phyloP scores from a whole-genome alignment of 2,888 invertebrate species.

The Zhuqinia jingwanae region DNA sequence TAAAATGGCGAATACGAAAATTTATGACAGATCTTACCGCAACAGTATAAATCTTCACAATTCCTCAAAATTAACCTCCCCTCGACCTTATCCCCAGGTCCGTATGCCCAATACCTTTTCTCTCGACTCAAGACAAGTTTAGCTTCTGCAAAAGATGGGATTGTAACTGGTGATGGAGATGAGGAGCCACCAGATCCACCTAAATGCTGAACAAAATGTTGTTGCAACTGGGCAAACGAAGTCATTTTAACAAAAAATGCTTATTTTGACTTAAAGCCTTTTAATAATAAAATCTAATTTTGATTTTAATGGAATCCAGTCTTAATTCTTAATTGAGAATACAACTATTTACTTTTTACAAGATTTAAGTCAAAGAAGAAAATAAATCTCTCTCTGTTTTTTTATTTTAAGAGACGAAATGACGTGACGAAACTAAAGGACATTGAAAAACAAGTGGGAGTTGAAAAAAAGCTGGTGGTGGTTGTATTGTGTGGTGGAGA shows the following conservation, averaged over 20 bases:
- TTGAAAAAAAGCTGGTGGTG: not conserved
- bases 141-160: slow-evolving; percentile 60
- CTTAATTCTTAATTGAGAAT: too few relatives aligned
- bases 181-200: slow-evolving; percentile 53
- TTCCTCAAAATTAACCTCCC: slow-evolving; percentile 63
- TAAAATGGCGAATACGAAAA: not conserved
- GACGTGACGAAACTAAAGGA: slow-evolving; percentile 12
- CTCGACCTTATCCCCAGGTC: slow-evolving; percentile 71
- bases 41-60: slow-evolving; percentile 59
- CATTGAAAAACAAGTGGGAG: slow-evolving; percentile 40
- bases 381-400: not conserved
- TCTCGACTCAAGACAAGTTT: slow-evolving; percentile 67
- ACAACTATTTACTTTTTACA: too few relatives aligned
- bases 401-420: not conserved
- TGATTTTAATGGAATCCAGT: too few relatives aligned
- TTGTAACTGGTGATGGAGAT: slow-evolving; percentile 45
- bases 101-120: slow-evolving; percentile 71
- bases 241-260: slow-evolving; percentile 36
- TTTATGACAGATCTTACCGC: slow-evolving; percentile 53
- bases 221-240: slow-evolving; percentile 62
- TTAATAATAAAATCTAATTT: too few relatives aligned
- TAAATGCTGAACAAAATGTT: slow-evolving; percentile 60
- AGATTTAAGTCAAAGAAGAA: too few relatives aligned
- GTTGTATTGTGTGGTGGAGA: not conserved
- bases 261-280: not conserved